Evolutionary conservation across 2,113 vertebrate genomes (phyloP).

Genomic region (Ascaphus truei): DNA sequence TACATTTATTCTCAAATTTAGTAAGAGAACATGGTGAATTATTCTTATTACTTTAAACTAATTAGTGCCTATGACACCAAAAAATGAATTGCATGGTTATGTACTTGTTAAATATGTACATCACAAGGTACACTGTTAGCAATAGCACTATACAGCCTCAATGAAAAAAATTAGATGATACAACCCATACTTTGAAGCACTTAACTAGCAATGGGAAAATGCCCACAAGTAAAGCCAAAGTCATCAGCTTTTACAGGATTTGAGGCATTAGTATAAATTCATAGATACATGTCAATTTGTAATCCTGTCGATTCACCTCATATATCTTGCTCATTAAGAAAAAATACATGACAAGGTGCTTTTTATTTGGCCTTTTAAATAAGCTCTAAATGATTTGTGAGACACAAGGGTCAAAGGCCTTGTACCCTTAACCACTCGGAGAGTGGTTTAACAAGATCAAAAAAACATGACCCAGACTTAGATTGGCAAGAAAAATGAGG

Average conservation of each 20-base stretch:
- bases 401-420: conserved; percentile 22
- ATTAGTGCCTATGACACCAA: no score
- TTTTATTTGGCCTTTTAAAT: conserved; percentile 20
- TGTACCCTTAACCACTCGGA: conserved; percentile 24
- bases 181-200: no score
- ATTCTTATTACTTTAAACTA: no score
- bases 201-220: neutral
- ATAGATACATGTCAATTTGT: conserved; percentile 33
- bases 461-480: conserved; percentile 13
- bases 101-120: no score
- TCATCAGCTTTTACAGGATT: conserved; percentile 24
- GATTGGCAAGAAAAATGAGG: conserved; percentile 26
- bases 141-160: no score
- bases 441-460: conserved; percentile 33
- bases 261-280: conserved; percentile 23
- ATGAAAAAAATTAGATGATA: no score
- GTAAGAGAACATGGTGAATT: no score
- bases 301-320: conserved; percentile 13
- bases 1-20: no score
- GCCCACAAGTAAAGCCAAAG: neutral
- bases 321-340: conserved; percentile 32
- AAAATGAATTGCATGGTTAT: no score
- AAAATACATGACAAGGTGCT: conserved; percentile 22
- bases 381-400: conserved; percentile 31
- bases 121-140: no score